phyloP scores from a whole-genome alignment of 2,888 invertebrate genomes.

The Aproaerema taeniolella region DNA sequence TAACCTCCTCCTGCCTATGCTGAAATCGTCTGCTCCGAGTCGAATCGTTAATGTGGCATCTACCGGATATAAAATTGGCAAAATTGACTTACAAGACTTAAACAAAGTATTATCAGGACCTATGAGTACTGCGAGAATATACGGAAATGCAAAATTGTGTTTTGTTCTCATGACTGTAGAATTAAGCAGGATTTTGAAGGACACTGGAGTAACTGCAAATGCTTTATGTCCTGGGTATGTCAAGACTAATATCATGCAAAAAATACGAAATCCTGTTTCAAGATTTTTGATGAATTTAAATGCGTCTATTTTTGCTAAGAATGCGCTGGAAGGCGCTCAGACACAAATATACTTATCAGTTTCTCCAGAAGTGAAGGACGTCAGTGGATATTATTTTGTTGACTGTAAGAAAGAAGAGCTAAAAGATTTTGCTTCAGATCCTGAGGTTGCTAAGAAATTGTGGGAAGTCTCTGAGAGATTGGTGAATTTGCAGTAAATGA shows the following conservation, averaged over 20 bases:
- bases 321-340: conserved; percentile 7
- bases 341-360: conserved; percentile 8
- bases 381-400: conserved; percentile 4
- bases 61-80: conserved; percentile 43
- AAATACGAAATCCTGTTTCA: not conserved
- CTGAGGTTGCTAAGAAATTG: conserved; percentile 3
- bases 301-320: conserved; percentile 1
- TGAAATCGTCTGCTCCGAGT: conserved; percentile 35
- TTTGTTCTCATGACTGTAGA: conserved; percentile 79
- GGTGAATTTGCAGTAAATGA: not conserved
- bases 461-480: conserved; percentile 6
- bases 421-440: not conserved
- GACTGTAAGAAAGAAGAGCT: conserved; percentile 5
- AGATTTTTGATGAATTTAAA: not conserved
- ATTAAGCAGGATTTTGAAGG: conserved; percentile 80
- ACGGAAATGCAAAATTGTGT: conserved; percentile 62
- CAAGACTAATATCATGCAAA: conserved; percentile 79
- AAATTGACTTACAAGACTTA: conserved; percentile 18
- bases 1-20: conserved; percentile 69
- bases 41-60: conserved; percentile 72
- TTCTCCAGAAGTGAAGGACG: conserved; percentile 7
- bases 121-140: conserved; percentile 9
- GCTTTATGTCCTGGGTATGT: conserved; percentile 89
- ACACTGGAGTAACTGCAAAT: conserved; percentile 83
- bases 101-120: conserved; percentile 7